phyloP scores from a whole-genome alignment of 2,888 invertebrate species.

The Xylota sylvarum region DNA sequence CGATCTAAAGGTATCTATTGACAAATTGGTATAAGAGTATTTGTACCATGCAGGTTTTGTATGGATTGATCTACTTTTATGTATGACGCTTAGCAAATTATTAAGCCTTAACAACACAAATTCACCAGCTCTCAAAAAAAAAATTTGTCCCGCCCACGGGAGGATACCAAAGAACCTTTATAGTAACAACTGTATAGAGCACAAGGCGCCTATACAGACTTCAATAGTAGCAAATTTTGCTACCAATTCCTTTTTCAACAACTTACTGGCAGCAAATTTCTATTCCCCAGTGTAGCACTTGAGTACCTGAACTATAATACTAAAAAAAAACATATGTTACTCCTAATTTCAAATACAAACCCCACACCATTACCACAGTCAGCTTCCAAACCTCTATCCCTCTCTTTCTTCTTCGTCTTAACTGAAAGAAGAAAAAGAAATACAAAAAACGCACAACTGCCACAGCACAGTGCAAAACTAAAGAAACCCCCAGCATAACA shows the following conservation, averaged over 20 bases:
- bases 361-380: constrained; percentile 4
- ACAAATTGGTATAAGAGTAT: no score
- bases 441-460: constrained; percentile 13
- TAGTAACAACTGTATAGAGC: no score
- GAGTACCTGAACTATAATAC: neutral
- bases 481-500: constrained; percentile 12
- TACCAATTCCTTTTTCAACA: neutral
- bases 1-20: no score
- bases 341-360: constrained; percentile 56
- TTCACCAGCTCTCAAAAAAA: no score
- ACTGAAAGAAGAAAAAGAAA: neutral
- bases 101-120: no score
- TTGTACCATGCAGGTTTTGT: no score
- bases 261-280: neutral
- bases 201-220: no score
- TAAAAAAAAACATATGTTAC: constrained; percentile 53
- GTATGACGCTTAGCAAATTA: no score
- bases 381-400: neutral
- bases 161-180: no score
- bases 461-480: constrained; percentile 7
- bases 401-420: neutral
- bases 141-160: no score
- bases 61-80: no score
- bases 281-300: neutral
- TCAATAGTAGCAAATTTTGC: neutral